These are phyloP conservation scores for Empis stercorea DNA, from an alignment of 2,888 invertebrate genomes.

Conservation along the genomic window DNA sequence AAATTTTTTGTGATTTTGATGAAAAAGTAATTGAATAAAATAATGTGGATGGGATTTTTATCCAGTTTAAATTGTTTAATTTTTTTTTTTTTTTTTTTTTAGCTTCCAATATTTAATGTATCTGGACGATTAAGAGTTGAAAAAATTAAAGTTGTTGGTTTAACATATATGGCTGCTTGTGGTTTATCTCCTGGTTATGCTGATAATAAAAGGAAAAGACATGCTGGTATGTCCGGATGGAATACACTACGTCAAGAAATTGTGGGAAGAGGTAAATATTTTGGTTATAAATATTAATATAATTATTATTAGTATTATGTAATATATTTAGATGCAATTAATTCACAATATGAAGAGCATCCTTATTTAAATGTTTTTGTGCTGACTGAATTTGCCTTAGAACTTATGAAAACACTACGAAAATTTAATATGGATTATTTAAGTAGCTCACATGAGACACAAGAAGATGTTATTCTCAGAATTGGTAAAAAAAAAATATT, in stretches of 20 bases:
- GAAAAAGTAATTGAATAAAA: slow-evolving; percentile 39
- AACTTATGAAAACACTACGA: slow-evolving; percentile 53
- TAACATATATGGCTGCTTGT: slow-evolving; percentile 89
- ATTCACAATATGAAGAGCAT: no score
- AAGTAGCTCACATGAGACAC: no score
- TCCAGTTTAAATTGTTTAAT: background rate
- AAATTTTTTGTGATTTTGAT: slow-evolving; percentile 80
- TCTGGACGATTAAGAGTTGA: slow-evolving; percentile 48
- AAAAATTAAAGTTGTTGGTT: slow-evolving; percentile 87
- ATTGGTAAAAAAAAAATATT: slow-evolving; percentile 21
- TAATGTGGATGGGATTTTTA: no score
- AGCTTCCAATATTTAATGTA: no score
- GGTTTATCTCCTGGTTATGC: slow-evolving; percentile 35
- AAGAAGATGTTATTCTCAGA: slow-evolving; percentile 26
- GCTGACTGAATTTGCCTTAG: slow-evolving; percentile 59
- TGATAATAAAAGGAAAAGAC: no score
- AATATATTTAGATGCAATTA: no score
- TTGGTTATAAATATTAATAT: no score
- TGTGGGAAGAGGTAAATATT: no score
- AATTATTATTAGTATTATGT: no score
- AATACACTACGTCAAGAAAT: no score
- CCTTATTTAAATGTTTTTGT: slow-evolving; percentile 32
- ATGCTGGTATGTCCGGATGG: no score
- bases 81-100: no score
- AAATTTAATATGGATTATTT: slow-evolving; percentile 38